Evolutionary conservation across 2,113 vertebrate genomes (phyloP).

Genomic region (Oxygymnocypris stewartii): DNA sequence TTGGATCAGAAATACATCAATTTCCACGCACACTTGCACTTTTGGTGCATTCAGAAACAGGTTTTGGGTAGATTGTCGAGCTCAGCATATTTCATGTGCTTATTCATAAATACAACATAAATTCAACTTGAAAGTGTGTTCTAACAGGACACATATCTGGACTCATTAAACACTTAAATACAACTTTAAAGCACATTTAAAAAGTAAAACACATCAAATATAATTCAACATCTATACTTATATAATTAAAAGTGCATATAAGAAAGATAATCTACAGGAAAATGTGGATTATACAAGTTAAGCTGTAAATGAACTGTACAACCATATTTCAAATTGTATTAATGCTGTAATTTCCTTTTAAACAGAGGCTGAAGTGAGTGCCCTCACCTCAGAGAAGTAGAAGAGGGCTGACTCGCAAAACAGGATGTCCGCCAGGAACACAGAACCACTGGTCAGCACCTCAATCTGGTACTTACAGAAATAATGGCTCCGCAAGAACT

Average conservation of each 20-base stretch:
- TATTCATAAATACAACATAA: slow-evolving; percentile 14
- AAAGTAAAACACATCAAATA: slow-evolving; percentile 9
- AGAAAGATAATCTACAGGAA: background rate
- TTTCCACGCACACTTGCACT: slow-evolving; percentile 26
- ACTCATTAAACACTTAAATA: slow-evolving; percentile 5
- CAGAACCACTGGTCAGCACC: slow-evolving; percentile 97
- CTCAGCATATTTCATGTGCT: slow-evolving; percentile 22
- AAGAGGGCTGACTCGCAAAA: slow-evolving; percentile 98
- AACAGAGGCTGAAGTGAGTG: background rate
- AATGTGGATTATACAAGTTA: background rate
- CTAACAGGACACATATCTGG: background rate
- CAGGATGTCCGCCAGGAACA: slow-evolving; percentile 97
- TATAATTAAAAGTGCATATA: background rate
- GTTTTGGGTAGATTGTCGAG: slow-evolving; percentile 4
- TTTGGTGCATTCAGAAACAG: slow-evolving; percentile 24
- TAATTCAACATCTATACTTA: background rate
- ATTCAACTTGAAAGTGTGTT: background rate
- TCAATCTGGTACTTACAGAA: slow-evolving; percentile 99
- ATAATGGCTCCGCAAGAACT: slow-evolving; percentile 95
- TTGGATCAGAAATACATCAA: background rate
- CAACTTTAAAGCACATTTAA: background rate
- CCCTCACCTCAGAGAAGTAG: slow-evolving; percentile 97
- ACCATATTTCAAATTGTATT: background rate
- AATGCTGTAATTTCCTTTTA: background rate
- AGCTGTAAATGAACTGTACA: background rate